phyloP scores from a whole-genome alignment of 2,113 vertebrate species.

The Perccottus glenii region DNA sequence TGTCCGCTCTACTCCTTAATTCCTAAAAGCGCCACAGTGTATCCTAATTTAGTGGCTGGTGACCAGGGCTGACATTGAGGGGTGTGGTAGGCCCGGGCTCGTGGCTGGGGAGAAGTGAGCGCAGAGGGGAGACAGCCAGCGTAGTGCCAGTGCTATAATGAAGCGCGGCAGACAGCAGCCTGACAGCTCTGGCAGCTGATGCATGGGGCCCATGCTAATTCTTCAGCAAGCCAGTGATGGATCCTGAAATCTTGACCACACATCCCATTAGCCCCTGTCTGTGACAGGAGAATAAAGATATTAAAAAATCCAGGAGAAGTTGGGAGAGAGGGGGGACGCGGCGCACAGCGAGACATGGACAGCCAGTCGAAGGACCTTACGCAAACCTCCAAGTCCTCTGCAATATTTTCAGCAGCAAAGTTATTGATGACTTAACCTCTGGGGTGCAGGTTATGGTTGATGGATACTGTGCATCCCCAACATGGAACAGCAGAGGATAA shows the following conservation, averaged over 20 bases:
- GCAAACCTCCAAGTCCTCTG: slow-evolving; percentile 79
- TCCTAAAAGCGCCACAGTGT: slow-evolving; percentile 76
- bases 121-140: slow-evolving; percentile 70
- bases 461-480: slow-evolving; percentile 76
- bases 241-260: slow-evolving; percentile 98
- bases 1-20: slow-evolving; percentile 79
- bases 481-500: slow-evolving; percentile 78
- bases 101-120: slow-evolving; percentile 71
- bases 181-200: slow-evolving; percentile 99
- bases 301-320: slow-evolving; percentile 79
- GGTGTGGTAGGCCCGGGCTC: slow-evolving; percentile 79
- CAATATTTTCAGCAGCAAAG: slow-evolving; percentile 75
- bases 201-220: slow-evolving; percentile 94
- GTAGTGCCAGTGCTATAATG: slow-evolving; percentile 85
- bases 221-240: slow-evolving; percentile 91
- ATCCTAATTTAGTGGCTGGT: slow-evolving; percentile 76
- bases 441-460: slow-evolving; percentile 80
- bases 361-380: slow-evolving; percentile 77
- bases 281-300: slow-evolving; percentile 92
- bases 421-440: slow-evolving; percentile 86
- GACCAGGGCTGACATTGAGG: slow-evolving; percentile 83
- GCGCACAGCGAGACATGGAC: slow-evolving; percentile 75
- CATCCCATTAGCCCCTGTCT: slow-evolving; percentile 98
- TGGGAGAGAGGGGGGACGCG: slow-evolving; percentile 73
- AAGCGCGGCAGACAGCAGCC: slow-evolving; percentile 82